phyloP scores from a whole-genome alignment of 1,140 invertebrate species.

The Harlomillsia oculata region DNA sequence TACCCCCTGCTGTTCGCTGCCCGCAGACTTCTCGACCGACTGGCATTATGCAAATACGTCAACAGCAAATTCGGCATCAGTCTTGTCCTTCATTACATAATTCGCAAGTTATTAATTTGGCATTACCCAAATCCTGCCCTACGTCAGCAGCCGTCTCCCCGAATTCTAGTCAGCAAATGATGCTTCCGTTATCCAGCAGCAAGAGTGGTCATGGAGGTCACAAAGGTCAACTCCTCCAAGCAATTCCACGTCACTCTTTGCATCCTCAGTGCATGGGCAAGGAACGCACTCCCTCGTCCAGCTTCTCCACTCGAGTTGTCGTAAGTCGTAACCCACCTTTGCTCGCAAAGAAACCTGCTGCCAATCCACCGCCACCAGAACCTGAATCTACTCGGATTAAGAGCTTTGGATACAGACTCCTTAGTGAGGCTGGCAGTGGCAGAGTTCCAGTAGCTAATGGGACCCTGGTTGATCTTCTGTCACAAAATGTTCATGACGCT shows the following conservation, averaged over 20 bases:
- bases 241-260: constrained; percentile 32
- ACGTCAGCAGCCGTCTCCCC: constrained; percentile 29
- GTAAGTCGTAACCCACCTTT: constrained; percentile 21
- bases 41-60: constrained; percentile 6
- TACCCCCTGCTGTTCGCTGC: neutral
- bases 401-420: too few species aligned
- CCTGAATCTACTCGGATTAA: neutral
- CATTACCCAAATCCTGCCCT: constrained; percentile 31
- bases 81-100: constrained; percentile 32
- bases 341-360: too few species aligned
- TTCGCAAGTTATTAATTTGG: constrained; percentile 4
- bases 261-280: constrained; percentile 32
- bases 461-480: too few species aligned
- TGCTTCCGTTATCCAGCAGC: constrained; percentile 14
- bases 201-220: neutral
- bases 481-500: too few species aligned
- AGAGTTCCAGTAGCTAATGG: too few species aligned
- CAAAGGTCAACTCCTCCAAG: constrained; percentile 1
- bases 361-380: constrained; percentile 2
- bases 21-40: neutral
- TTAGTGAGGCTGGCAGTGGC: neutral
- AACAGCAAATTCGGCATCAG: constrained; percentile 30
- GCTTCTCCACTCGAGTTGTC: constrained; percentile 34
- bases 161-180: constrained; percentile 31
- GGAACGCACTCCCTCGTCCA: constrained; percentile 33